Evolutionary conservation across 1,140 invertebrate genomes (phyloP), one percentile per base, ranked within the genome.

Genomic region (Caenorhabditis brenneri): DNA sequence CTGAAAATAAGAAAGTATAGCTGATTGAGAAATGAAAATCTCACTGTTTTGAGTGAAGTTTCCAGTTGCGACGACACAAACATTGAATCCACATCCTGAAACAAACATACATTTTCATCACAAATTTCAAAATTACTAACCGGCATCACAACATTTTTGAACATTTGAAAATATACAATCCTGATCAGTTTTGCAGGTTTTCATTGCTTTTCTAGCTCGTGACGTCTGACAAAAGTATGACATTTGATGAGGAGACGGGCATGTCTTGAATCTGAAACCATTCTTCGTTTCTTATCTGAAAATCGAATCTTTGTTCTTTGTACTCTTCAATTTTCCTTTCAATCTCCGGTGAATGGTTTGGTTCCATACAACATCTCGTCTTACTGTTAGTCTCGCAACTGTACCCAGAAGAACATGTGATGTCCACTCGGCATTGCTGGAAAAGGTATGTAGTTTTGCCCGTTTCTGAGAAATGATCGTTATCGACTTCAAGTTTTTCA

Each of bases 401-500:
- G 36, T 74, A 74, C 65, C 65, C 65, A 42, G 65, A 74, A 24
- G 65, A 42, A 74, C 65, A 74, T 42, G 65, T 42, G 65, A 74
- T 42, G 65, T 74, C 65, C 65, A 74, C 24, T 74, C 65, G 65
- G 36, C 65, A 74, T 74, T 74, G 65, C 65, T 74, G 65, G 29
- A 74, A 55, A 74, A 46, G 65, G 36, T 74, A 74, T 74, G 65
- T 74, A 74, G 65, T 74, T 42, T 74, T 31, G 65, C 36, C 36
- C 27, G 36, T 42, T 42, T 74, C 60, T 10, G 65, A 42, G 31
- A 74, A 42, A 9, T 42, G 65, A 74, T 74, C n/a, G 65, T 24
- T 74, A 74, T 74, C 65, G 33, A 39, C 65, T 74, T 74, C 65
- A 39, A 74, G 65, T 74, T 74, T 42, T 74, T 74, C 65, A 74